Evolutionary conservation across 2,113 vertebrate species (phyloP), one percentile per base, ranked within the genome.

Genomic region (Microtus richardsoni): DNA sequence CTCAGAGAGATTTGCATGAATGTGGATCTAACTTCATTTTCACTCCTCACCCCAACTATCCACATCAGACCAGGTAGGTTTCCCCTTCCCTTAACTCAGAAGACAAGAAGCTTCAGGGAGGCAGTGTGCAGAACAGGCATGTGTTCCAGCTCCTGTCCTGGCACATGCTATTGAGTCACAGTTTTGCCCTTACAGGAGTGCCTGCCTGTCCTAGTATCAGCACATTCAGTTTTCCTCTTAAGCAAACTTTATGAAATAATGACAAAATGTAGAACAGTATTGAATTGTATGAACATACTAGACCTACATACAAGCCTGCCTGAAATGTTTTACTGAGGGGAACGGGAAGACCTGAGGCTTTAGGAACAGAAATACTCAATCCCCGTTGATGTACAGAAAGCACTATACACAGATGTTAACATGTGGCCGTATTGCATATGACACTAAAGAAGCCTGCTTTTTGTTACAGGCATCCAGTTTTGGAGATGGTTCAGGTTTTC

Each of bases 161-260:
- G 60, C 79, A 49, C 4, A 0, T 47, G 47, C 49, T 62, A 22
- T 70, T 75, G 77, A 68, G 47, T 88, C 28, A 36, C 10, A 30
- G n/a, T 52, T 91, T 78, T 62, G 85, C 70, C 60, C 41, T 83
- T 5, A 33, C 28, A 49, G 10, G 49, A 30, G 2, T 94, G 36
- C 68, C 70, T 82, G n/a, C 44, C 26, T 54, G n/a, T 58, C 41
- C 58, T 73, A 54, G 44, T 36, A 66, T 52, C 39, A 52, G 79
- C 64, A 84, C 28, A 28, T 93, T 84, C 28, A 16, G 22, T 91
- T 94, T 88, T 92, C 44, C 66, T 93, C n/a, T 91, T 70, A 64
- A 4, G 47, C 13, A 73, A 14, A 9, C 89, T 91, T 73, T 60
- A 24, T 87, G 21, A 85, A 91, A n/a, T 52, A 49, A 54, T 77